Evolutionary conservation across 2,113 vertebrate species (phyloP).

Genomic region (Naja naja): DNA sequence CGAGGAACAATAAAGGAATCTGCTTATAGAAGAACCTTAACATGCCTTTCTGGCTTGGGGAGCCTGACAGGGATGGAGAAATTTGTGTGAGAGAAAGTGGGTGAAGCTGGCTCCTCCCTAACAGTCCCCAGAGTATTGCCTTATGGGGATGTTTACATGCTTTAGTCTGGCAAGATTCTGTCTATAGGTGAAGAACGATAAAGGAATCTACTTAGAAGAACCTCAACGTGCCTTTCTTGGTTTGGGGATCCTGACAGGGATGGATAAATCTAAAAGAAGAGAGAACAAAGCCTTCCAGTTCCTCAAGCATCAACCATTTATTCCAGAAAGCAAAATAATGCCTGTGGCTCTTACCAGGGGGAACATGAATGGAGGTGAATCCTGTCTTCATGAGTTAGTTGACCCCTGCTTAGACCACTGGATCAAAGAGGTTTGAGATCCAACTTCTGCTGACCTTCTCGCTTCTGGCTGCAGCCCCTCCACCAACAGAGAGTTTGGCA

Average conservation of each 20-base stretch:
- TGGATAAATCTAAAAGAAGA: neutral
- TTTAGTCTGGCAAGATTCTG: neutral
- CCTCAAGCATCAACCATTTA: neutral
- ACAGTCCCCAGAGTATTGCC: no score
- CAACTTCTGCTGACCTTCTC: neutral
- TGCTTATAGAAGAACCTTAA: neutral
- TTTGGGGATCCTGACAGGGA: neutral
- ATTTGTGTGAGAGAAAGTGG: no score
- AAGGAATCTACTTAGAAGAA: neutral
- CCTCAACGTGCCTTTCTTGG: neutral
- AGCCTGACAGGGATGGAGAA: neutral
- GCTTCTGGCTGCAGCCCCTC: neutral
- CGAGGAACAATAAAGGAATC: no score
- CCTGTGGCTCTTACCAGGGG: neutral
- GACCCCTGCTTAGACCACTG: neutral
- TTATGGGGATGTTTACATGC: no score
- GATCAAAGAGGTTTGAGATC: neutral
- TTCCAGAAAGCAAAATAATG: neutral
- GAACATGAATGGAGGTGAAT: neutral
- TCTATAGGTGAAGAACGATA: neutral
- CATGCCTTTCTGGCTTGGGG: neutral
- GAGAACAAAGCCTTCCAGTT: neutral
- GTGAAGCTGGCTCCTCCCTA: no score
- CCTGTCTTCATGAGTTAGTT: neutral
- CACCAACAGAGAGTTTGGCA: neutral